phyloP scores from a whole-genome alignment of 2,113 vertebrate genomes.

The Solenodon paradoxus region DNA sequence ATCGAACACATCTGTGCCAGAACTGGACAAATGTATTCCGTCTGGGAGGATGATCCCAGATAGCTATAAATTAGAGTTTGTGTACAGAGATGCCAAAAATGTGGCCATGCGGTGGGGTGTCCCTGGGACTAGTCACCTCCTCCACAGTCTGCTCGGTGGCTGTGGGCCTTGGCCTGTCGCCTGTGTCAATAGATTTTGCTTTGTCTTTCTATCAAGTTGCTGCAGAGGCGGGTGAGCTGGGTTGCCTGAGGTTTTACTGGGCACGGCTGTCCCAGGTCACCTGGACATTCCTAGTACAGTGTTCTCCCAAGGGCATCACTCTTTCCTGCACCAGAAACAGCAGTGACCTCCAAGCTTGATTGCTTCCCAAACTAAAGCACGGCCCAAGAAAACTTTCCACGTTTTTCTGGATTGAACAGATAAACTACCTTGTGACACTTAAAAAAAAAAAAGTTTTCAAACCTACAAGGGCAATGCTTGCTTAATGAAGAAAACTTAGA shows the following conservation, averaged over 20 bases:
- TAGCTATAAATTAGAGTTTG: conserved; percentile 72
- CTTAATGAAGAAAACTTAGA: neutral
- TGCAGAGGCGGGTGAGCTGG: neutral
- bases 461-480: neutral
- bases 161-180: conserved; percentile 13
- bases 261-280: neutral
- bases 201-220: conserved; percentile 48
- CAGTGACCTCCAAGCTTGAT: neutral
- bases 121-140: conserved; percentile 59
- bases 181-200: conserved; percentile 52
- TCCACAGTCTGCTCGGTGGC: conserved; percentile 29
- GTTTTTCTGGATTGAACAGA: neutral
- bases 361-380: neutral
- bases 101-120: conserved; percentile 44
- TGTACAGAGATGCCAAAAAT: conserved; percentile 58
- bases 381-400: neutral
- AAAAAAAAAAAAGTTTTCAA: neutral
- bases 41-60: conserved; percentile 58
- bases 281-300: neutral
- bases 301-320: neutral
- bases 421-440: neutral
- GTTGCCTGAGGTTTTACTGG: neutral
- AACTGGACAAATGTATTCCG: conserved; percentile 52
- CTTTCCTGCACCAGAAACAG: neutral
- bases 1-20: conserved; percentile 57